A percentile compares a stretch with the other conserved stretches of the same genome.
These are phyloP conservation scores for Takifugu bimaculatus DNA, from an alignment of 2,113 vertebrate genomes.

Conservation along the genomic window DNA sequence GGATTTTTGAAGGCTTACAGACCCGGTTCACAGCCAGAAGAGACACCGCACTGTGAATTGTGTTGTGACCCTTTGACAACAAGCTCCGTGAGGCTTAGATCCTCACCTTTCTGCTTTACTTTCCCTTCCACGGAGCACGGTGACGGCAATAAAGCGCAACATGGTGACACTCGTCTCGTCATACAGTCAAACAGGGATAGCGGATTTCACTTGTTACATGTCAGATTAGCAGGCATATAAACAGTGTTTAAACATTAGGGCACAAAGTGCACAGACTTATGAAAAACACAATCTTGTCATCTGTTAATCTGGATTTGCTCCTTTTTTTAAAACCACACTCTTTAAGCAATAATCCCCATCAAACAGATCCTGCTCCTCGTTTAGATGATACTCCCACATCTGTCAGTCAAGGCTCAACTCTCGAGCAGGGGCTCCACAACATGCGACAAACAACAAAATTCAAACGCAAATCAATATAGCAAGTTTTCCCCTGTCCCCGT, in stretches of 20 bases:
- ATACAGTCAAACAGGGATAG: constrained; percentile 17
- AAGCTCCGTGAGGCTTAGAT: background rate
- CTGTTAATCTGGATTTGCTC: constrained; percentile 42
- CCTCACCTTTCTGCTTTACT: constrained; percentile 1
- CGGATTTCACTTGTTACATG: constrained; percentile 38
- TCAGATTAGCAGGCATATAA: constrained; percentile 46
- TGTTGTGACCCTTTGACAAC: constrained; percentile 34
- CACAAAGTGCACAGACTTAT: constrained; percentile 37
- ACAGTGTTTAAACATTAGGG: constrained; percentile 25
- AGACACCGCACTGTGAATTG: constrained; percentile 23
- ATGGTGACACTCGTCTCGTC: constrained; percentile 25
- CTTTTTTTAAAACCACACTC: background rate
- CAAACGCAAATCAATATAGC: too few species aligned
- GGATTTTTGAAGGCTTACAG: constrained; percentile 27
- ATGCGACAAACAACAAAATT: background rate
- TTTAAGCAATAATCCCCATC: constrained; percentile 6
- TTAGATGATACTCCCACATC: background rate
- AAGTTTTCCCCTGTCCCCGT: too few species aligned
- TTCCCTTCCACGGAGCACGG: constrained; percentile 6
- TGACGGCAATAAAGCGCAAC: constrained; percentile 19
- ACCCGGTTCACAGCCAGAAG: constrained; percentile 10
- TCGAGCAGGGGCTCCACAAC: too few species aligned
- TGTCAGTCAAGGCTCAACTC: background rate
- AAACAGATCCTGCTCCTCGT: background rate
- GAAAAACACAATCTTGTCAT: constrained; percentile 33